Base-by-base conservation (phyloP, 1,140 invertebrate species). In the Polypedilum pembai region DNA sequence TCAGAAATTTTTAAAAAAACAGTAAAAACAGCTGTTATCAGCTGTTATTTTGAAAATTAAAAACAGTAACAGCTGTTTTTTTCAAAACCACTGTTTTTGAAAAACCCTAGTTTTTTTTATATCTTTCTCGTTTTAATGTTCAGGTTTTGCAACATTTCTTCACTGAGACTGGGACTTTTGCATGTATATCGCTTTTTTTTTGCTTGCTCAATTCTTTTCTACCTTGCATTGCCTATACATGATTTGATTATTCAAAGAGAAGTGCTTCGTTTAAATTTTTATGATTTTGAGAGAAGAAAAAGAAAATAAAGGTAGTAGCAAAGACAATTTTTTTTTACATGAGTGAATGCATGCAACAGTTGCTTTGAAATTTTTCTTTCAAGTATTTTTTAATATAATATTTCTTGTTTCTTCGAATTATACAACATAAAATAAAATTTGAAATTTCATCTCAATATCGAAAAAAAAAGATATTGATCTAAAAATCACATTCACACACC, bases 181-280 rank as follows among this genome's bases (percentile, higher is more conserved):
- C 24, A 33, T 56, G 45, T 56, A n/a, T 56, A 56, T 56, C 45
- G 45, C 15, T 33, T 56, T 56, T 15, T 56, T 56, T 56, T 15
- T 15, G 8, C 8, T 56, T 56, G 1, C 15, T 12, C n/a, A n/a
- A 12, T 56, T 10, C 12, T 56, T 56, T 15, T 56, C 45, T 56
- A 4, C 45, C 45, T 56, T 5, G 24, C 24, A 33, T 5, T 33
- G 2, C 24, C 5, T 33, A 33, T 33, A 56, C 45, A n/a, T 12
- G 45, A 56, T 56, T 56, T 56, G 45, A 56, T 56, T 56, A 56
- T 56, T 56, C 45, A 56, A 56, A 56, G n/a, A 56, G 45, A 56
- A 56, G 12, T 56, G 45, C 45, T 12, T 56, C 45, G 45, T 56
- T 56, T 56, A 56, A 56, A 56, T 56, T 56, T 56, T 56, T 56